Evolutionary conservation across 2,797 vertebrate species (phyloP).

Genomic region (Pyrocephalus nanus): DNA sequence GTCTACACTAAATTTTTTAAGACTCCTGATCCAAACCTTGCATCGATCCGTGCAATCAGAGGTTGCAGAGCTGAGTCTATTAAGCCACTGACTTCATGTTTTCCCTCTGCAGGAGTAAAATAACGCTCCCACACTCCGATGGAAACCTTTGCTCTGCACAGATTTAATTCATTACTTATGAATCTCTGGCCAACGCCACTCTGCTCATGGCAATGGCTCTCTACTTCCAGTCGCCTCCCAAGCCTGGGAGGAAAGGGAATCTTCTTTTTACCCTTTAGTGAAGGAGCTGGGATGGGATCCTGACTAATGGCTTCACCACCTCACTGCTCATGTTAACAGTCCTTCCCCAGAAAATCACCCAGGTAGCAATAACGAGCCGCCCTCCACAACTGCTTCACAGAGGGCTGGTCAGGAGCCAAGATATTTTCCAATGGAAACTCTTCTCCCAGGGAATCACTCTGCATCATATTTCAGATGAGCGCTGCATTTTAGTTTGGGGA

Average conservation of each 20-base stretch:
- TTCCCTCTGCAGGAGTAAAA: constrained; percentile 45
- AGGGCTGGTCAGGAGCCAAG: neutral
- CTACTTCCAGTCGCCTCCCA: neutral
- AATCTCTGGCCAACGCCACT: constrained; percentile 19
- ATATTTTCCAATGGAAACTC: constrained; percentile 21
- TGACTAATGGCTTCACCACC: neutral
- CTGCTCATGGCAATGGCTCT: neutral
- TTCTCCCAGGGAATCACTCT: constrained; percentile 21
- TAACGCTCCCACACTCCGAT: constrained; percentile 41
- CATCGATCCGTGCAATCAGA: neutral
- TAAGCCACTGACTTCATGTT: constrained; percentile 35
- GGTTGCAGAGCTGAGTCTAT: neutral
- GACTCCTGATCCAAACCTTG: neutral
- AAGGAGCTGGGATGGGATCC: neutral
- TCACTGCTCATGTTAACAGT: neutral
- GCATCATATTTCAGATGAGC: neutral
- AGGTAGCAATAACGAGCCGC: neutral
- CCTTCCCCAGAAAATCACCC: neutral
- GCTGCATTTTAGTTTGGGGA: neutral
- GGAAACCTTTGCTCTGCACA: constrained; percentile 65
- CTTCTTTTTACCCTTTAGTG: neutral
- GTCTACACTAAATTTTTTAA: neutral
- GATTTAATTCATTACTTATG: constrained; percentile 69
- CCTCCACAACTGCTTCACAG: neutral
- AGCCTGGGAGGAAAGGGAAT: neutral